Evolutionary conservation across 2,113 vertebrate species (phyloP).

Genomic region (Gallinago paraguaiae): DNA sequence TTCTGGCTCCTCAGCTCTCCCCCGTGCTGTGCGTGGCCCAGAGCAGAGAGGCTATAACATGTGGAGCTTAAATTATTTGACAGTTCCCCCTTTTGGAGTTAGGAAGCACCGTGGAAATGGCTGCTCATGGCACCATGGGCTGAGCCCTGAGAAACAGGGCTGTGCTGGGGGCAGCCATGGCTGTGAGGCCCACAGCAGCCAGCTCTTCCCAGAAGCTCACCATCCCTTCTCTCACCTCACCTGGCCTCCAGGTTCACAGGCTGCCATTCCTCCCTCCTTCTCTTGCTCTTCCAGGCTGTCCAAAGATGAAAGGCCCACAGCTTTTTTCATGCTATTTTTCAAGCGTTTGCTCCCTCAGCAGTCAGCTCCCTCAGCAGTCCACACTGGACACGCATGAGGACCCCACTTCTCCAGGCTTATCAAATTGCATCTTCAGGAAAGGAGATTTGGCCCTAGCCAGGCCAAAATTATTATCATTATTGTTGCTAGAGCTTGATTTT

Average conservation of each 20-base stretch:
- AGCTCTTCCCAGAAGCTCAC: not conserved
- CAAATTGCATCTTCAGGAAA: not conserved
- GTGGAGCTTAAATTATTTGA: not conserved
- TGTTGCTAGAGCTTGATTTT: not conserved
- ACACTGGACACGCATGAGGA: not conserved
- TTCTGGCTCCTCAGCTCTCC: not conserved
- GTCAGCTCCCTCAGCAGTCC: not conserved
- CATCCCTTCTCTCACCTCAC: not conserved
- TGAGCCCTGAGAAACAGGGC: not conserved
- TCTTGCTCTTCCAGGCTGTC: not conserved
- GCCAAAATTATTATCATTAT: not conserved
- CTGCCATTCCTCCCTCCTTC: not conserved
- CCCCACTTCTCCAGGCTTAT: not conserved
- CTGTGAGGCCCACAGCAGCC: not conserved
- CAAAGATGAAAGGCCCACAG: not conserved
- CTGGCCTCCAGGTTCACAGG: not conserved
- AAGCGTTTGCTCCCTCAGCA: not conserved
- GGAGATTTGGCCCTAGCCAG: not conserved
- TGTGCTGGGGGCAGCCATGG: not conserved
- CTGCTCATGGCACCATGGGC: fast-evolving
- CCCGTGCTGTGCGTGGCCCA: not conserved
- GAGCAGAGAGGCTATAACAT: not conserved
- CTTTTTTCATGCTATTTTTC: not conserved
- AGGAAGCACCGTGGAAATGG: not conserved
- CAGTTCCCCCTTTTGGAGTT: not conserved